Conservation (phyloP, 2,113 vertebrate species). For the Patagioenas fasciata region DNA sequence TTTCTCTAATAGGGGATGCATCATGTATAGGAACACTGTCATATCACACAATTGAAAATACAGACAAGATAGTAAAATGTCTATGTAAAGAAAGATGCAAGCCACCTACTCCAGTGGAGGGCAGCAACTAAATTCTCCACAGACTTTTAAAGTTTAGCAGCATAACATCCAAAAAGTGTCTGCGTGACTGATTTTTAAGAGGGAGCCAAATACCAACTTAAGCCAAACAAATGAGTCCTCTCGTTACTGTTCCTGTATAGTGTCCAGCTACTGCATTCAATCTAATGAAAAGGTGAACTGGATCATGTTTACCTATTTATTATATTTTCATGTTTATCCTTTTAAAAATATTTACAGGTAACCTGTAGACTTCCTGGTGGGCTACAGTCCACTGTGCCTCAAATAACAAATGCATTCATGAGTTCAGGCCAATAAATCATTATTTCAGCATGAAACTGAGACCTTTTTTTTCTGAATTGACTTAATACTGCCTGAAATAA, state of each 20-base stretch:
- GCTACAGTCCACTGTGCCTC: background rate
- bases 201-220: background rate
- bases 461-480: background rate
- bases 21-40: background rate
- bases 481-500: background rate
- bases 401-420: background rate
- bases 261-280: background rate
- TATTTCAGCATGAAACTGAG: background rate
- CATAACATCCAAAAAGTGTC: background rate
- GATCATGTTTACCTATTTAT: background rate
- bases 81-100: background rate
- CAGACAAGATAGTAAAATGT: background rate
- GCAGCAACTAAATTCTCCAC: background rate
- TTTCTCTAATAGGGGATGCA: background rate
- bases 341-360: background rate
- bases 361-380: background rate
- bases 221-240: background rate
- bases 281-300: background rate
- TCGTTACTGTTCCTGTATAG: background rate
- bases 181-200: background rate
- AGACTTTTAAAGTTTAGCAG: background rate
- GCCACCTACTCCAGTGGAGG: background rate
- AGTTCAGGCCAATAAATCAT: background rate
- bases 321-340: background rate
- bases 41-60: background rate